These are phyloP conservation scores for Erythrocercus mccallii DNA, from an alignment of 2,113 vertebrate species.

Conservation along the genomic window DNA sequence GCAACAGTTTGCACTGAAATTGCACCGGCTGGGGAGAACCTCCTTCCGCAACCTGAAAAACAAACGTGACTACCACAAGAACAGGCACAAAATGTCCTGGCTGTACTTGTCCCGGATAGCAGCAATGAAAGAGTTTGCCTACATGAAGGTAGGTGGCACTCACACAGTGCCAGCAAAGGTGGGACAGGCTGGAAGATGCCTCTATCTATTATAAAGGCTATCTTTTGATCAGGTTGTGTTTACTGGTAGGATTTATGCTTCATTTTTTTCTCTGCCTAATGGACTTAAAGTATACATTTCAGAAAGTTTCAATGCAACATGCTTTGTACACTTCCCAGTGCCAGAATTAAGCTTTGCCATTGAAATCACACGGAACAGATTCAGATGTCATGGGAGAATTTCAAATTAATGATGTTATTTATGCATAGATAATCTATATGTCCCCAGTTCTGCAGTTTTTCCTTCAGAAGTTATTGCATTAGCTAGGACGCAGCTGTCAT, in stretches of 20 bases:
- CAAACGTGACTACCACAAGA: slow-evolving; percentile 95
- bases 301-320: neutral
- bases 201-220: neutral
- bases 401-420: neutral
- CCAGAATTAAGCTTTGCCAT: neutral
- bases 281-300: neutral
- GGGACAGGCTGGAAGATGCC: neutral
- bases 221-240: neutral
- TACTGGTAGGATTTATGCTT: neutral
- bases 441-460: neutral
- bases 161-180: neutral
- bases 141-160: slow-evolving; percentile 87
- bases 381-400: neutral
- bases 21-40: slow-evolving; percentile 91
- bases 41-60: slow-evolving; percentile 94
- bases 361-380: neutral
- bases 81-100: slow-evolving; percentile 92
- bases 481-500: neutral
- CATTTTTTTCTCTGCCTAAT: neutral
- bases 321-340: neutral
- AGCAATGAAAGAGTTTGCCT: slow-evolving; percentile 98
- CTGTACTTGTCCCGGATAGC: slow-evolving; percentile 96
- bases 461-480: neutral
- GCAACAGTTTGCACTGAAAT: slow-evolving; percentile 88
- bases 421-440: neutral